Evolutionary conservation across 2,797 vertebrate genomes (phyloP).

Genomic region (Eulemur rubriventer): DNA sequence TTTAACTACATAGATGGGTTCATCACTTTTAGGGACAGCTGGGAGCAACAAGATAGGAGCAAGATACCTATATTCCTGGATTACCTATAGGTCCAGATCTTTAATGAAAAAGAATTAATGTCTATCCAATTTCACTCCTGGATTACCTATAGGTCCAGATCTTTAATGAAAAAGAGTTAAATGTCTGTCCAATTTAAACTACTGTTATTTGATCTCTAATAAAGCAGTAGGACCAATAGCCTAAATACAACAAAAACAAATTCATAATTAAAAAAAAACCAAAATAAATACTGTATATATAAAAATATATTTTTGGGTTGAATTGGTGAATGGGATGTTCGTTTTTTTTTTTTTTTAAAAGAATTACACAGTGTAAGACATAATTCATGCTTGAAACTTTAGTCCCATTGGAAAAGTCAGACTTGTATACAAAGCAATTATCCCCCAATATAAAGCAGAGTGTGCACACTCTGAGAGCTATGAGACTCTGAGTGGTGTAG

Average conservation of each 20-base stretch:
- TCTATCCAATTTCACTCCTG: background rate
- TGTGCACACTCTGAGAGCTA: background rate
- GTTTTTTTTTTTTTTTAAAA: background rate
- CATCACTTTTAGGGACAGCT: background rate
- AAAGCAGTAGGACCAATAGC: background rate
- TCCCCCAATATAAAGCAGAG: background rate
- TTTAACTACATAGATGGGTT: background rate
- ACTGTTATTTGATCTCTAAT: background rate
- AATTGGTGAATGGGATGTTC: background rate
- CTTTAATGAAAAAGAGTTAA: background rate
- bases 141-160: background rate
- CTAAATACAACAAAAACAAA: background rate
- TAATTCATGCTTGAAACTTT: background rate
- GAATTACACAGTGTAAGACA: background rate
- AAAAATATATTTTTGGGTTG: background rate
- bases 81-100: background rate
- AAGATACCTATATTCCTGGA: background rate
- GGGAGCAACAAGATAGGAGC: background rate
- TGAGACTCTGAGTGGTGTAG: background rate
- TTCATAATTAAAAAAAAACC: background rate
- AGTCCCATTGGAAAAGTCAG: background rate
- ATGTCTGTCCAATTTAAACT: background rate
- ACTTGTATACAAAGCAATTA: background rate
- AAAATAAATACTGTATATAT: background rate
- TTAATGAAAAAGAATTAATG: too few relatives aligned